Evolutionary conservation across 1,140 invertebrate species (phyloP), one percentile per base, ranked within the genome.

Genomic region (Euwallacea similis): DNA sequence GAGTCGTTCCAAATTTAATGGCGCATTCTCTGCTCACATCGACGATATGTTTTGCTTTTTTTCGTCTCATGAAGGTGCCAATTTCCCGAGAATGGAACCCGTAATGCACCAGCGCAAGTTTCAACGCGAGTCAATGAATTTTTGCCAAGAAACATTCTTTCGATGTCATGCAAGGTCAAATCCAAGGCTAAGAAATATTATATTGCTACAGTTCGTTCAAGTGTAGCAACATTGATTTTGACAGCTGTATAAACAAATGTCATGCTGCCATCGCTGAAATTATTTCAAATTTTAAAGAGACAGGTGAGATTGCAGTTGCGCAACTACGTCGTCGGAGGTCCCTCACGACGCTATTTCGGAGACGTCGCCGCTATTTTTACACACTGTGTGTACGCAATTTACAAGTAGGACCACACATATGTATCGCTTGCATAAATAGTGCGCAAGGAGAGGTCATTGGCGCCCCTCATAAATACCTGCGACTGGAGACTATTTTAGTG

Each of bases 391-490:
- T 58, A 58, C 55, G 55, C 55, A 58, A 15, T 66, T 71, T 67
- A 70, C 64, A 72, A 50, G 46, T 50, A 13, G 21, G 46, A 50
- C 9, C 9, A 50, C 46, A 50, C 46, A 71, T 58, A 56, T 60
- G 66, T 70, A 58, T 66, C 44, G 66, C 69, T 72, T 71, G 69
- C 70, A 74, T 72, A 74, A 74, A 74, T 74, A 74, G 56, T 54
- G 10, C 15, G 33, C 53, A 60, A n/a, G 21, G 55, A 67, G 73
- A 69, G 73, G 73, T 74, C 73, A 72, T 74, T 74, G 73, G 70
- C 73, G 70, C 62, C 66, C 67, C 59, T 56, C 66, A 70, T 74
- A 74, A 74, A 74, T 74, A 74, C 73, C 69, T 70, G 73, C 56
- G 69, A 56, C 59, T 55, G 55, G 55, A 16, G 10, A 58, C 55